phyloP scores from a whole-genome alignment of 2,888 invertebrate species.

The Tetanocera ferruginea region DNA sequence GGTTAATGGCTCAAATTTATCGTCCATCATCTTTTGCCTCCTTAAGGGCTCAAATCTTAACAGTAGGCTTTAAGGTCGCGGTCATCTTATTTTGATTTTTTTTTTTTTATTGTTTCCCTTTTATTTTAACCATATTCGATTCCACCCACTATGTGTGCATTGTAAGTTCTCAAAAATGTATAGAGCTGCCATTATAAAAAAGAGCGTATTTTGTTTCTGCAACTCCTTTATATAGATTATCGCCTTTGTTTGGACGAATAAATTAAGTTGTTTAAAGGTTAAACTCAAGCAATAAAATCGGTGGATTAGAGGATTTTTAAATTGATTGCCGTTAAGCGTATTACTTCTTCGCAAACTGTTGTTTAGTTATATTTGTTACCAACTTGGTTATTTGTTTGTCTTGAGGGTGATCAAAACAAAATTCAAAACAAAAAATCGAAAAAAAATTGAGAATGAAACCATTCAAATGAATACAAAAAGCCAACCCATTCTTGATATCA shows the following conservation, averaged over 20 bases:
- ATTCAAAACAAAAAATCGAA: no score
- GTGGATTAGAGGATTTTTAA: no score
- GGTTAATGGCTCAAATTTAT: no score
- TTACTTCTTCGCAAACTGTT: no score
- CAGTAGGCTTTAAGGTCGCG: constrained; percentile 2
- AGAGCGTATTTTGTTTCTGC: background rate
- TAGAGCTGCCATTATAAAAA: background rate
- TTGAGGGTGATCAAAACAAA: no score
- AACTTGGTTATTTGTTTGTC: no score
- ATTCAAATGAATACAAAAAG: no score
- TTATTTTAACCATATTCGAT: background rate
- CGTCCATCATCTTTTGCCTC: background rate
- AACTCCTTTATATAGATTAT: background rate
- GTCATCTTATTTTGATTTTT: background rate
- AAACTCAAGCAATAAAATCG: background rate
- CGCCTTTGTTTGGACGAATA: background rate
- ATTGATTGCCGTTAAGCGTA: no score
- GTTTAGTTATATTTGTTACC: no score
- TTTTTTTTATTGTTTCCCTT: background rate
- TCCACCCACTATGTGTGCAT: constrained; percentile 5
- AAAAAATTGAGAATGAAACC: no score
- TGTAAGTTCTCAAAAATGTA: background rate
- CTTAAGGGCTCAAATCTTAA: background rate
- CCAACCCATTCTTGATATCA: no score
- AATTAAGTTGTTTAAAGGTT: background rate